Conservation (phyloP, 2,888 invertebrate species). For the Mylabris sibirica region DNA sequence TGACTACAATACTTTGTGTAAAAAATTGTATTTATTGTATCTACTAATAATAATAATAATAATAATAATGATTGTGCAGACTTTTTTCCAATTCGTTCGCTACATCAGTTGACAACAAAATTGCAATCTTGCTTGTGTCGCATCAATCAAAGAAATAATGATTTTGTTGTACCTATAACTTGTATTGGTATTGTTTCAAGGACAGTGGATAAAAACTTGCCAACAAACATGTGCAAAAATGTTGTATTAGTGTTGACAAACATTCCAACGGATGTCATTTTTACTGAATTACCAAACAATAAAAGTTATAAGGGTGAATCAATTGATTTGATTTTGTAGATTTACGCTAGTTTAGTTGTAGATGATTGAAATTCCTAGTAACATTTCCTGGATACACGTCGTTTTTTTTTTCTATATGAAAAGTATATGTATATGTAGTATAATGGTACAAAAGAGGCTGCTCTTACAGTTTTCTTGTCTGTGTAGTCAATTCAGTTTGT, state of each 20-base stretch:
- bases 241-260: background rate
- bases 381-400: slow-evolving; percentile 7
- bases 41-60: too few species aligned
- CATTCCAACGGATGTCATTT: background rate
- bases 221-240: background rate
- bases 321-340: background rate
- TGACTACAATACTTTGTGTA: background rate
- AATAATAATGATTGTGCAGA: background rate
- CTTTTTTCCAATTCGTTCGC: background rate
- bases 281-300: too few species aligned
- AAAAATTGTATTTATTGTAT: background rate
- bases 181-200: background rate
- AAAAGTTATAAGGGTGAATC: too few species aligned
- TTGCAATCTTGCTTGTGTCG: background rate
- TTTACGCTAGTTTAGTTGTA: too few species aligned
- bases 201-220: background rate
- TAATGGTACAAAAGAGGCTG: background rate
- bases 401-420: background rate
- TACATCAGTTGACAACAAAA: slow-evolving; percentile 4
- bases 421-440: too few species aligned
- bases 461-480: slow-evolving; percentile 24
- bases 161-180: background rate
- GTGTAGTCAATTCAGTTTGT: slow-evolving; percentile 23
- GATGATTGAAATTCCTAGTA: background rate
- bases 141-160: slow-evolving; percentile 1